A percentile compares a stretch with the other conserved stretches of the same genome.
Evolutionary conservation across 1,140 invertebrate genomes (phyloP).

Genomic region (Caenorhabditis inopinata): DNA sequence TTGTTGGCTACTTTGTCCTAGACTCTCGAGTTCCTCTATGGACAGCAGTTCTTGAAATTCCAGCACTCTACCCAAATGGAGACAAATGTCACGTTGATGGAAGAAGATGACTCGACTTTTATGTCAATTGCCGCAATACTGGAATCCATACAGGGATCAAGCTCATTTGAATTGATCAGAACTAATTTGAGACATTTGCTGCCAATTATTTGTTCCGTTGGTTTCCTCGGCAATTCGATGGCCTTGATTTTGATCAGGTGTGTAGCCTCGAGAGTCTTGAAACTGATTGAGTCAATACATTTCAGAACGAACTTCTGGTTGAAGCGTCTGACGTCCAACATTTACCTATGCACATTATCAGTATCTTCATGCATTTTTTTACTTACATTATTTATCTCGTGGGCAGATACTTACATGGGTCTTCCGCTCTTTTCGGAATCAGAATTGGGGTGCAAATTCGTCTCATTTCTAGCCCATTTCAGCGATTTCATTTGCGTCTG

Average conservation of each 20-base stretch:
- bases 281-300: neutral
- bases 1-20: too few species aligned
- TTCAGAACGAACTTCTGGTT: conserved; percentile 65
- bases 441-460: conserved; percentile 60
- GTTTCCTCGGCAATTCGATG: conserved; percentile 44
- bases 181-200: conserved; percentile 16
- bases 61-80: neutral
- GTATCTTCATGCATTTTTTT: conserved; percentile 63
- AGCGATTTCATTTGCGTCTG: conserved; percentile 66
- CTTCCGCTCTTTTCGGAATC: conserved; percentile 56
- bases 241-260: conserved; percentile 40
- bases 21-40: too few species aligned
- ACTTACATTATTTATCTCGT: conserved; percentile 59
- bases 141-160: conserved; percentile 12
- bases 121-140: neutral
- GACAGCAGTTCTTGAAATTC: too few species aligned
- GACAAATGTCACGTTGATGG: neutral
- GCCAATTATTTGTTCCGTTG: conserved; percentile 33
- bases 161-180: conserved; percentile 19
- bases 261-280: too few species aligned
- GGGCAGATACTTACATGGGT: conserved; percentile 47
- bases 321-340: conserved; percentile 61
- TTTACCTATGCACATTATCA: conserved; percentile 63
- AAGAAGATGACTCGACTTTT: neutral
- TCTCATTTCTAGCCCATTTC: conserved; percentile 63